A percentile compares a stretch with the other conserved stretches of the same genome.
Evolutionary conservation across 2,113 vertebrate genomes (phyloP).

Genomic region (Naja naja): DNA sequence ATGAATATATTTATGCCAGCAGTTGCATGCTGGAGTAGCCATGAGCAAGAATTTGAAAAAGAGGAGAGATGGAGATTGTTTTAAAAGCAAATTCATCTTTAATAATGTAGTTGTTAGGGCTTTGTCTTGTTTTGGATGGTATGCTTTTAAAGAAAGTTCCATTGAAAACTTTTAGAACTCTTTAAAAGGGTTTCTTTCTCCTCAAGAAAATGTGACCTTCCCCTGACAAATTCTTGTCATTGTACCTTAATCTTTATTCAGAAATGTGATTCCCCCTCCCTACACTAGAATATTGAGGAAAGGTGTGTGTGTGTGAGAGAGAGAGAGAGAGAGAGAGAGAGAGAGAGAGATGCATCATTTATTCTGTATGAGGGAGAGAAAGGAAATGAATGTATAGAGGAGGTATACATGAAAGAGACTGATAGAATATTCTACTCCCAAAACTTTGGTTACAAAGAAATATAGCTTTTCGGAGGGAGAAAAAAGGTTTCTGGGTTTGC

Average conservation of each 20-base stretch:
- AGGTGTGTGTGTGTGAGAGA: not conserved
- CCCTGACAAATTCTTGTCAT: not conserved
- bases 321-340: not conserved
- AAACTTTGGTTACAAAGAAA: not conserved
- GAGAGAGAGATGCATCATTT: not conserved
- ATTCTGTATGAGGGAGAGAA: not conserved
- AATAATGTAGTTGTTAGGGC: not conserved
- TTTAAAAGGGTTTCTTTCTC: not conserved
- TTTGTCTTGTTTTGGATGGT: not conserved
- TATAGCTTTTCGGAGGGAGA: not conserved
- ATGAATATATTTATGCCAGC: not conserved
- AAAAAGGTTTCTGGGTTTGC: not conserved
- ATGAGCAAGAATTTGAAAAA: not conserved
- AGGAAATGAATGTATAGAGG: not conserved
- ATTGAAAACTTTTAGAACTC: not conserved
- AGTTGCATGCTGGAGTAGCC: not conserved
- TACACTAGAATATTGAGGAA: not conserved
- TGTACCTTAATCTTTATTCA: not conserved
- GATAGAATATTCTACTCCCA: not conserved
- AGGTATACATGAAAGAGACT: not conserved
- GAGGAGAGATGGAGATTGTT: not conserved
- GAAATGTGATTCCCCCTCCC: not conserved
- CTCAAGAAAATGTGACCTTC: not conserved
- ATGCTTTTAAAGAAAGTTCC: not conserved
- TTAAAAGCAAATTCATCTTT: not conserved